Evolutionary conservation across 1,140 invertebrate genomes (phyloP), one percentile per base, ranked within the genome.

Genomic region (Drosophila pruinosa): DNA sequence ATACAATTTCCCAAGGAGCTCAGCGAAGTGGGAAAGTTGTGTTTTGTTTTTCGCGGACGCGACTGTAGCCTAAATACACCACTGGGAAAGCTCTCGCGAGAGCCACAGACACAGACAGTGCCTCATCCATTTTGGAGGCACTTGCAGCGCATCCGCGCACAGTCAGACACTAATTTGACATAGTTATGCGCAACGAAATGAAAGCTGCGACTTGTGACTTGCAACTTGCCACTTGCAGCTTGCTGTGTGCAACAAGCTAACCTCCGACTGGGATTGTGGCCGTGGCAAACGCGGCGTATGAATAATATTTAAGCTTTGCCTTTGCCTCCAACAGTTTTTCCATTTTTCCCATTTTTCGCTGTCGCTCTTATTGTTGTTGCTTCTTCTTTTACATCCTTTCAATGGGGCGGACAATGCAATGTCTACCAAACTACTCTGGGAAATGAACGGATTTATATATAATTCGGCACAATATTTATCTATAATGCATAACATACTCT

Each of bases 131-230:
- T 34, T 34, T 39, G 39, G 34, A 41, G 43, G 31, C 38, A 69
- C 6, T 31, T 15, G 22, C 52, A 65, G 36, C 26, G 69, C 67
- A 72, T 48, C 62, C 19, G 38, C 68, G 53, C 54, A 36, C 41
- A 67, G 54, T 36, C 72, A 85, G 80, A 85, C 77, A 86, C 82
- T 88, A 88, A 88, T 88, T 88, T 88, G 82, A 88, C 82, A 88
- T 88, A 88, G 82, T 88, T 88, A 88, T 88, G 82, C 82, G 83
- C 67, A 77, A 31, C 82, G 78, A 88, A 88, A 88, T 72, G 82
- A 82, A 88, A 86, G 81, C 81, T 88, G 54, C 56, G 28, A 54
- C 63, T 47, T 41, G 26, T 57, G 43, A 39, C 58, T 48, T 43
- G 45, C 56, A 41, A 41, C 56, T 50, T 39, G 17, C 21, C 39